Base-by-base conservation (phyloP, 2,888 invertebrate species). In the Eustalomyia histrio region DNA sequence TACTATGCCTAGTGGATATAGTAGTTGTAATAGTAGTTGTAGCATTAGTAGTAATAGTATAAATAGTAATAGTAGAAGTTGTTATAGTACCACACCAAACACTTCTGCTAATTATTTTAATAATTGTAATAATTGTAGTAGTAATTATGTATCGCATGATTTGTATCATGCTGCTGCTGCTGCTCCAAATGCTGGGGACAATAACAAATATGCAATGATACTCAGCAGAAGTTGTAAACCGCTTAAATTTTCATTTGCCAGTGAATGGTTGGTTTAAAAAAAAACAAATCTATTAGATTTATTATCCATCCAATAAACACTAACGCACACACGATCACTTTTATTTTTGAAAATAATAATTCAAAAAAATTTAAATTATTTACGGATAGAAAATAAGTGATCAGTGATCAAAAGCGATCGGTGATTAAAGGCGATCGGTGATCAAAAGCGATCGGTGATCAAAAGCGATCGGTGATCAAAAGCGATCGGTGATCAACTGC, bases 231-330 rank as follows among this genome's bases (percentile, higher is more conserved):
- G 88, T 86, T 89, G 87, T 85, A 89, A 89, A 83, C 89, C 90
- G 84, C 88, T 91, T 79, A 87, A 88, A 76, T 89, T 89, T 80
- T 88, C 90, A 43, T 87, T 90, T 85, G 88, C 90, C 79, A 90
- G 90, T 83, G 91, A 91, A 84, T 90, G 90, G 90, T 87, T 91
- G 79, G 90, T 90, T 83, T 90, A 86, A 14, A 50, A 39, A 29
- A 24, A 2, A 24, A 24, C 2, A 24, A 29, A 29, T 29, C 4
- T 6, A 6, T 29, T 29, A 29, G 29, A 29, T 29, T 29, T 29
- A 6, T 29, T n/a, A n/a, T 29, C 29, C 4, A 6, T n/a, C n/a
- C n/a, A n/a, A n/a, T n/a, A n/a, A n/a, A n/a, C n/a, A n/a, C n/a
- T n/a, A 6, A 21, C 21, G 21, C 29, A 29, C 29, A 29, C 7